A percentile compares a stretch with the other conserved stretches of the same genome.
Evolutionary conservation across 1,140 invertebrate species (phyloP).

Genomic region (Zophobas morio): DNA sequence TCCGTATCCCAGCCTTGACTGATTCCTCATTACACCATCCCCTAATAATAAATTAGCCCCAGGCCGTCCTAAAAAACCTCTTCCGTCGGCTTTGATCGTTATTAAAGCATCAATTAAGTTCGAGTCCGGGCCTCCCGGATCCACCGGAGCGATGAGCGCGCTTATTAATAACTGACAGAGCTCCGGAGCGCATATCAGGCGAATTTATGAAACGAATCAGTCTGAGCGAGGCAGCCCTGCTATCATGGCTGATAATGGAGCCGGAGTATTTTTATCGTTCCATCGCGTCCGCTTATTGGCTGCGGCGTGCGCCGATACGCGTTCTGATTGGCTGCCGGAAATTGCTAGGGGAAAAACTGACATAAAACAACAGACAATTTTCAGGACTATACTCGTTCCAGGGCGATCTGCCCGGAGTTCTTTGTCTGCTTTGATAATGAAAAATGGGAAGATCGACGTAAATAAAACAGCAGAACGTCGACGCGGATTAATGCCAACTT

Average conservation of each 20-base stretch:
- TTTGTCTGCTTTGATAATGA: constrained; percentile 39
- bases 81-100: constrained; percentile 19
- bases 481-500: constrained; percentile 11
- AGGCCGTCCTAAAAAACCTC: background rate
- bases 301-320: constrained; percentile 29
- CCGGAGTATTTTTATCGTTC: constrained; percentile 66
- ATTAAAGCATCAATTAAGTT: constrained; percentile 39
- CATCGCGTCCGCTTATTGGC: constrained; percentile 56
- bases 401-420: constrained; percentile 36
- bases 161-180: constrained; percentile 61
- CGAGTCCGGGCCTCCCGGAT: constrained; percentile 3
- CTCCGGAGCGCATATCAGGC: constrained; percentile 56
- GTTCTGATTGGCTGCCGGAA: constrained; percentile 60
- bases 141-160: constrained; percentile 54
- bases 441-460: constrained; percentile 33
- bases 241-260: constrained; percentile 68
- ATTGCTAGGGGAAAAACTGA: constrained; percentile 63
- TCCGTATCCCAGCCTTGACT: too few species aligned
- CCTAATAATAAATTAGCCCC: background rate
- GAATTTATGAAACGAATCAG: constrained; percentile 66
- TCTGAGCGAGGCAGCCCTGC: constrained; percentile 64
- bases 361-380: constrained; percentile 49
- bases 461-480: constrained; percentile 25
- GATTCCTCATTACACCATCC: too few species aligned
- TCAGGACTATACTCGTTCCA: constrained; percentile 43